Conservation (phyloP, 2,797 vertebrate species). For the Chromobotia macracanthus region DNA sequence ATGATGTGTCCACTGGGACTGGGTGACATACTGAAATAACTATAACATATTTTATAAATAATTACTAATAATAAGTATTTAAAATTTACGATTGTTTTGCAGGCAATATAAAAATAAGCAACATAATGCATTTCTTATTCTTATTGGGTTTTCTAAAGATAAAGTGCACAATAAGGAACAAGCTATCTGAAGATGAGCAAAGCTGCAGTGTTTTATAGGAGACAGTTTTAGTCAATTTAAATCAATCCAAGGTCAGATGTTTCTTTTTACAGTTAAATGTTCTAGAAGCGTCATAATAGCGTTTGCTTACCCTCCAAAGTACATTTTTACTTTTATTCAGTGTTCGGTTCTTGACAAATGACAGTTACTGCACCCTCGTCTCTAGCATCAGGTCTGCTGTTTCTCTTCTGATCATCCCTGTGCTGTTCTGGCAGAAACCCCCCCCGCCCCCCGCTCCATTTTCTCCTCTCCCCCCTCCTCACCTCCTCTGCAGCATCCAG, state of each 20-base stretch:
- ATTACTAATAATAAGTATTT: no score
- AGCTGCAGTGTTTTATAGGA: background rate
- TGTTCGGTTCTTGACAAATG: background rate
- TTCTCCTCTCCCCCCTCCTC: constrained; percentile 42
- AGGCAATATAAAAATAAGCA: background rate
- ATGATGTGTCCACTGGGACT: background rate
- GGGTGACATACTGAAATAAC: background rate
- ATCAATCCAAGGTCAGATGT: background rate
- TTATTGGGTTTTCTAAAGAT: no score
- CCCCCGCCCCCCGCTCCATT: constrained; percentile 2
- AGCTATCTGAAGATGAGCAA: no score
- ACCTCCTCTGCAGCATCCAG: constrained; percentile 66
- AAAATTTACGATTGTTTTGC: background rate
- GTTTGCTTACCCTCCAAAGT: no score
- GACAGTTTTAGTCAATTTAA: background rate
- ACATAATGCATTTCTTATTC: background rate
- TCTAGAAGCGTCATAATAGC: background rate
- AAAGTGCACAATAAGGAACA: no score
- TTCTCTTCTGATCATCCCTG: constrained; percentile 14
- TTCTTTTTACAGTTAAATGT: background rate
- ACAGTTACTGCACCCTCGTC: background rate
- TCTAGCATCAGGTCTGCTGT: constrained; percentile 15
- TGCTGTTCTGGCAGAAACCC: constrained; percentile 9
- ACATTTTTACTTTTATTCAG: no score
- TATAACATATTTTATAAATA: no score